phyloP scores from a whole-genome alignment of 2,888 invertebrate species.

The Gisinianus flammeolus region DNA sequence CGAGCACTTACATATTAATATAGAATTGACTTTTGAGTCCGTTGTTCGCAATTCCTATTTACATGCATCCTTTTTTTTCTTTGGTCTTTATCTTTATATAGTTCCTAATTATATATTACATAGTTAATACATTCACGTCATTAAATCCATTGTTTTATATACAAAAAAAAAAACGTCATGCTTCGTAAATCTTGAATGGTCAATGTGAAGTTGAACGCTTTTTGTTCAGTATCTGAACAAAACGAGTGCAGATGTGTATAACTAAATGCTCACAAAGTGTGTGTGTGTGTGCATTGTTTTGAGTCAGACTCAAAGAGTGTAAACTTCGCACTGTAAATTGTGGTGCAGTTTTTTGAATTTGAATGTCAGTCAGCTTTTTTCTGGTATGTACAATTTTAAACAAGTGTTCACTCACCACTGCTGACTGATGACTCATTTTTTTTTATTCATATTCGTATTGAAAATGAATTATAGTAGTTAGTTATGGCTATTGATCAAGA shows the following conservation, averaged over 20 bases:
- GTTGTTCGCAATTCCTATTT: no score
- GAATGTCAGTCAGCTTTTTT: not conserved
- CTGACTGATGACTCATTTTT: not conserved
- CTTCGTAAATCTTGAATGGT: conserved; percentile 19
- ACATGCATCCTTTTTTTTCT: not conserved
- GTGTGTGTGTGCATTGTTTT: no score
- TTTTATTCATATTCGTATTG: no score
- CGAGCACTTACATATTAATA: no score
- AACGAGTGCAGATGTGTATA: not conserved
- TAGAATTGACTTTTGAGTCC: no score
- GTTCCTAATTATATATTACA: conserved; percentile 6
- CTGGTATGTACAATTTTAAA: not conserved
- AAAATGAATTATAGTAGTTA: no score
- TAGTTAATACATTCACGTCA: not conserved
- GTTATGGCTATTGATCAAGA: no score
- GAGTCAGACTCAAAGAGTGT: no score
- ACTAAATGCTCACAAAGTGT: not conserved
- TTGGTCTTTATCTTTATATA: not conserved
- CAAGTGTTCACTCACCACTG: no score
- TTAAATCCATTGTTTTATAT: conserved; percentile 1
- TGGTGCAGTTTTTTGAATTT: no score
- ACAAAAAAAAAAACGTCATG: not conserved
- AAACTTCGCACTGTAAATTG: no score
- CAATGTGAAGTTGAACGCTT: conserved; percentile 6
- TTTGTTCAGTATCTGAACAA: not conserved